Conservation (phyloP, 1,140 invertebrate genomes). For the Zaprionus davidi region DNA sequence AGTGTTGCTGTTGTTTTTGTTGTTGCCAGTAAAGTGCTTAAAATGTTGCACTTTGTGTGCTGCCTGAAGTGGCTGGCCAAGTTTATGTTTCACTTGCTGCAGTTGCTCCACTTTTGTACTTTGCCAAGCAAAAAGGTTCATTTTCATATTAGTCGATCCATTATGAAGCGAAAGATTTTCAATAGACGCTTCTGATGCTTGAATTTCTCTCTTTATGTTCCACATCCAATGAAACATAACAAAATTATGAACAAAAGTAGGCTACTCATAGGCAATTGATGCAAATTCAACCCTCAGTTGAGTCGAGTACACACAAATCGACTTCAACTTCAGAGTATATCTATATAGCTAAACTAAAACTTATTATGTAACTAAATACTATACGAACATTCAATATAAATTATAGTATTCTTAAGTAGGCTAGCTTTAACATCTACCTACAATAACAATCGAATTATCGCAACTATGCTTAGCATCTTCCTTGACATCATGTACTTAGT, state of each 20-base stretch:
- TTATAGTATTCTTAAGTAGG: not conserved
- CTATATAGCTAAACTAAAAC: not conserved
- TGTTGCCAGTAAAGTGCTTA: constrained; percentile 32
- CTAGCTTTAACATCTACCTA: not conserved
- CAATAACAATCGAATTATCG: not conserved
- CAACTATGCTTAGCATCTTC: not conserved
- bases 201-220: not conserved
- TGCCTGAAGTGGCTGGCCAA: constrained; percentile 24
- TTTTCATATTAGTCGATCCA: constrained; percentile 2
- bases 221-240: not conserved
- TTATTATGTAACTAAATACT: not conserved
- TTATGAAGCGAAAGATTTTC: not conserved
- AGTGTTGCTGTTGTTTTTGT: constrained; percentile 11
- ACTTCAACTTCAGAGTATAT: not conserved
- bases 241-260: not conserved
- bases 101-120: constrained; percentile 23
- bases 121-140: not conserved
- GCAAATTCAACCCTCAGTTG: not conserved
- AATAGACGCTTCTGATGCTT: not conserved
- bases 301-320: no score
- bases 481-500: not conserved
- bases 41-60: constrained; percentile 43
- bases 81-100: constrained; percentile 31
- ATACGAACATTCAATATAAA: not conserved
- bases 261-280: not conserved